Evolutionary conservation across 2,888 invertebrate genomes (phyloP).

Genomic region (Autographa gamma): DNA sequence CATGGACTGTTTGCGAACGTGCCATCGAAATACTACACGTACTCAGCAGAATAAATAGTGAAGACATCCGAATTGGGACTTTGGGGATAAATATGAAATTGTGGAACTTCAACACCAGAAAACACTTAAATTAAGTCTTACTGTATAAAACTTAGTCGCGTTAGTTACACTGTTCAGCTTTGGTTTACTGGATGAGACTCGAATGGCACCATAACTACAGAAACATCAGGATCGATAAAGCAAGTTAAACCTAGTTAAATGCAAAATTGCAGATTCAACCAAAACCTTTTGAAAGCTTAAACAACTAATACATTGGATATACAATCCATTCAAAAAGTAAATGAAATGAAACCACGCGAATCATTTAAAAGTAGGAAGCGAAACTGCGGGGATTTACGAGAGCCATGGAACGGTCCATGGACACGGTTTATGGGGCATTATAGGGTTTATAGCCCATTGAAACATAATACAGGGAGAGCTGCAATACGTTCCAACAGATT

Average conservation of each 20-base stretch:
- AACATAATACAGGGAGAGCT: constrained; percentile 59
- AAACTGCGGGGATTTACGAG: constrained; percentile 64
- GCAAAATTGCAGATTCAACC: constrained; percentile 5
- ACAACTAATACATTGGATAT: constrained; percentile 22
- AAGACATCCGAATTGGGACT: neutral
- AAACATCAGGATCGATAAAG: neutral
- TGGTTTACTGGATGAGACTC: no score
- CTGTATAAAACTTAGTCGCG: no score
- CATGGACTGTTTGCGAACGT: constrained; percentile 41
- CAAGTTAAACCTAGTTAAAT: neutral
- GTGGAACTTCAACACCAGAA: no score
- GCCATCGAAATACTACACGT: constrained; percentile 29
- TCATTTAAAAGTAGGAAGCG: constrained; percentile 54
- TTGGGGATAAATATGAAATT: neutral
- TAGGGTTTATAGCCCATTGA: constrained; percentile 68
- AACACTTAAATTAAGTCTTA: no score
- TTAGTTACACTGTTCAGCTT: no score
- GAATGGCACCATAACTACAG: neutral
- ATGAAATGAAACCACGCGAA: constrained; percentile 62
- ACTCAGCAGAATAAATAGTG: constrained; percentile 6
- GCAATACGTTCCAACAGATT: constrained; percentile 44
- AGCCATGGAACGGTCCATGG: constrained; percentile 62
- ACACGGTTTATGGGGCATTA: constrained; percentile 72
- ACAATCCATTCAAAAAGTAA: constrained; percentile 54
- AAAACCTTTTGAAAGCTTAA: constrained; percentile 20